These are phyloP conservation scores for Prietella phreatophila DNA, from an alignment of 2,113 vertebrate genomes.

Conservation along the genomic window DNA sequence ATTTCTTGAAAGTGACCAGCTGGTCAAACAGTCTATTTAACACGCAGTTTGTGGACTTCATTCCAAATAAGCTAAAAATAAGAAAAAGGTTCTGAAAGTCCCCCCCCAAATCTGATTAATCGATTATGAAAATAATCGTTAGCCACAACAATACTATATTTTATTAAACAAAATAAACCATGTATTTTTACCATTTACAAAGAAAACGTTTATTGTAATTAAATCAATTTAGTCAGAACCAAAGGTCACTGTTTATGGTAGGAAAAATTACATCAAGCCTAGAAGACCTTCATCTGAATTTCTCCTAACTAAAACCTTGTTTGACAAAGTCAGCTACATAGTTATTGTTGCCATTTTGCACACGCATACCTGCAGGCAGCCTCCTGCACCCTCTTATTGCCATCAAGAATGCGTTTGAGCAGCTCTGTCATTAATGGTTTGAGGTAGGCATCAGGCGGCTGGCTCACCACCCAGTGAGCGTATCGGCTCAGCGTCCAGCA, in stretches of 20 bases:
- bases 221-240: not conserved
- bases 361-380: constrained; percentile 87
- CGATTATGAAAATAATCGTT: too few relatives aligned
- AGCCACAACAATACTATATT: not conserved
- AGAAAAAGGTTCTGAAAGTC: too few relatives aligned
- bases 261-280: not conserved
- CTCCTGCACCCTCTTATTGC: constrained; percentile 94
- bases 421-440: constrained; percentile 95
- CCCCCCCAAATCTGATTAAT: too few relatives aligned
- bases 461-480: constrained; percentile 94
- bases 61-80: too few relatives aligned
- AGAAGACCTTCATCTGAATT: not conserved
- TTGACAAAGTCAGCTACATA: not conserved
- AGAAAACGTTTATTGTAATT: not conserved
- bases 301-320: not conserved
- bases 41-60: too few relatives aligned
- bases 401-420: constrained; percentile 90
- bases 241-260: not conserved
- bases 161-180: not conserved
- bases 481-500: constrained; percentile 97
- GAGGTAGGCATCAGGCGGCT: constrained; percentile 88
- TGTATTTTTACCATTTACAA: not conserved
- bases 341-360: not conserved
- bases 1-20: not conserved
- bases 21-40: too few relatives aligned